These are phyloP conservation scores for Pristionchus pacificus DNA, from an alignment of 1,140 invertebrate genomes.

Conservation along the genomic window DNA sequence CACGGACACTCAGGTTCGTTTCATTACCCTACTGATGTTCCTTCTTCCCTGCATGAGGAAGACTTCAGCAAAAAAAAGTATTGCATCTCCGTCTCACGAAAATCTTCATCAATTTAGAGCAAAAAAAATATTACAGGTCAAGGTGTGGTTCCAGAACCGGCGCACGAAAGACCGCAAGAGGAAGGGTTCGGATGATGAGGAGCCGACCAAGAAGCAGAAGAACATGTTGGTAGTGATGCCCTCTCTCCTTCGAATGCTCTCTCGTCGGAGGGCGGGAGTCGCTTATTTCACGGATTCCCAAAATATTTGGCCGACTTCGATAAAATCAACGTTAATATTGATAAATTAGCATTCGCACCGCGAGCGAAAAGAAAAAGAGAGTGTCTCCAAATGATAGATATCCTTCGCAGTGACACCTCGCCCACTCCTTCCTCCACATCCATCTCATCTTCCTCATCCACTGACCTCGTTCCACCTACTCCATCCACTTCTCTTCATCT, in stretches of 20 bases:
- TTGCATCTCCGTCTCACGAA: background rate
- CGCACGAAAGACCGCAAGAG: background rate
- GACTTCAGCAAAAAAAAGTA: background rate
- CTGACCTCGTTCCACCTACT: background rate
- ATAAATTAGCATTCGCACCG: background rate
- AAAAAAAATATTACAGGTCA: background rate
- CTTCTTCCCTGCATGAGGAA: background rate
- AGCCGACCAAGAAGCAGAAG: background rate
- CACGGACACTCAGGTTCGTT: background rate
- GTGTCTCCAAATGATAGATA: background rate
- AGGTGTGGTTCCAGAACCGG: background rate
- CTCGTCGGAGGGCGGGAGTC: background rate
- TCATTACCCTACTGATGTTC: background rate
- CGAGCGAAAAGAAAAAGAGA: too few species aligned
- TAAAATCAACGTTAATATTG: background rate
- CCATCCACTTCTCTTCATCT: background rate
- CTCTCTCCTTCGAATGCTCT: background rate
- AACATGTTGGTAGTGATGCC: background rate
- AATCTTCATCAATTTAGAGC: background rate
- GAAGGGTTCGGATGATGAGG: background rate
- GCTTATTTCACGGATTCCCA: background rate
- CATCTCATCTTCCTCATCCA: background rate
- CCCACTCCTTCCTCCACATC: background rate
- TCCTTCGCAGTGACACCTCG: background rate
- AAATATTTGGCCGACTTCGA: background rate